These are phyloP conservation scores for Dromiciops gliroides DNA, from an alignment of 2,113 vertebrate genomes.

Conservation along the genomic window DNA sequence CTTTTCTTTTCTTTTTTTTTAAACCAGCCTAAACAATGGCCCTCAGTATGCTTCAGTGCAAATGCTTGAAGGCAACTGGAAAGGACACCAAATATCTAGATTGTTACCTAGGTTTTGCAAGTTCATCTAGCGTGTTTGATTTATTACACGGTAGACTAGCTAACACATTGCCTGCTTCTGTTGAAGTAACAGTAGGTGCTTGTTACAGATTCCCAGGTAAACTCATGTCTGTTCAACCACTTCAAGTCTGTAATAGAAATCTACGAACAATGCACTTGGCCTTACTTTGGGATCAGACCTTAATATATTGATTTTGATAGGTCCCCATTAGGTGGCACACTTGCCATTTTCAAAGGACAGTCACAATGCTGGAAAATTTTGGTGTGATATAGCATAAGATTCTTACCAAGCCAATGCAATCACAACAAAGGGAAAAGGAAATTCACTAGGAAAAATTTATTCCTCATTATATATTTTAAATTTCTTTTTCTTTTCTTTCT, in stretches of 20 bases:
- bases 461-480: not conserved
- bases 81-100: conserved; percentile 53
- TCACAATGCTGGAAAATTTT: not conserved
- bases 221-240: not conserved
- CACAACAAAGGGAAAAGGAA: no score
- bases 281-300: conserved; percentile 14
- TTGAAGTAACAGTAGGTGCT: conserved; percentile 44
- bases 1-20: conserved; percentile 47
- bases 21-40: conserved; percentile 57
- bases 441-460: not conserved
- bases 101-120: conserved; percentile 59
- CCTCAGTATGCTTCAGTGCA: conserved; percentile 50
- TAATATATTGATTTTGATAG: conserved; percentile 33
- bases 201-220: conserved; percentile 12
- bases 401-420: not conserved
- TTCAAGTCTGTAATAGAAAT: conserved; percentile 21
- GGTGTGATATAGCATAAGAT: not conserved
- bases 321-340: conserved; percentile 18
- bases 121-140: conserved; percentile 56
- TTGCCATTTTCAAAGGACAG: conserved; percentile 29
- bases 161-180: conserved; percentile 51
- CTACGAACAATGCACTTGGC: conserved; percentile 8
- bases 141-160: conserved; percentile 37
- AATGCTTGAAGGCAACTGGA: conserved; percentile 62
- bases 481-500: not conserved